Evolutionary conservation across 2,113 vertebrate species (phyloP).

Genomic region (Pleuronectes platessa): DNA sequence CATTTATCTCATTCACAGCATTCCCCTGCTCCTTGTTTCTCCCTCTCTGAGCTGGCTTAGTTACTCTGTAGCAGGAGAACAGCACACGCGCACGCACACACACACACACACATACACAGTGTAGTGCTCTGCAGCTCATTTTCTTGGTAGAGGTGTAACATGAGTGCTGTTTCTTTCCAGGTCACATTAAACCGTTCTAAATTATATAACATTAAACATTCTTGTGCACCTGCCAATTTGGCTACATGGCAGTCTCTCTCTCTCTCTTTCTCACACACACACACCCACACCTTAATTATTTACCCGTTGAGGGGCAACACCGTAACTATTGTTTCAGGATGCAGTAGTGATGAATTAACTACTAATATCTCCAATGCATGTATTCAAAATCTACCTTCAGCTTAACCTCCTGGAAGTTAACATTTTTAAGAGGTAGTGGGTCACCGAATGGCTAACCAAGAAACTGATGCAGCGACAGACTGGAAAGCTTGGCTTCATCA

Average conservation of each 20-base stretch:
- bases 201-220: conserved; percentile 46
- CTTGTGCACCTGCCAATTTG: conserved; percentile 39
- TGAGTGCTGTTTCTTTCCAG: conserved; percentile 47
- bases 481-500: background rate
- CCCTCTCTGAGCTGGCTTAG: conserved; percentile 52
- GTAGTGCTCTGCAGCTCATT: conserved; percentile 33
- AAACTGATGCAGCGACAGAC: no score
- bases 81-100: conserved; percentile 11
- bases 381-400: no score
- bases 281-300: background rate
- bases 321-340: background rate
- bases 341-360: no score
- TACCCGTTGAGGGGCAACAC: no score
- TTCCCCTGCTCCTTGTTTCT: conserved; percentile 65
- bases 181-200: conserved; percentile 44
- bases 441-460: no score
- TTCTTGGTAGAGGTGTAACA: conserved; percentile 49
- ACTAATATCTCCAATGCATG: no score
- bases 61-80: conserved; percentile 51
- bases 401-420: no score
- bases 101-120: conserved; percentile 10
- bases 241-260: background rate
- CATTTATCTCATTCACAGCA: conserved; percentile 73
- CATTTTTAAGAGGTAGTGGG: no score
- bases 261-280: background rate